Evolutionary conservation across 2,888 invertebrate genomes (phyloP).

Genomic region (Actias luna): DNA sequence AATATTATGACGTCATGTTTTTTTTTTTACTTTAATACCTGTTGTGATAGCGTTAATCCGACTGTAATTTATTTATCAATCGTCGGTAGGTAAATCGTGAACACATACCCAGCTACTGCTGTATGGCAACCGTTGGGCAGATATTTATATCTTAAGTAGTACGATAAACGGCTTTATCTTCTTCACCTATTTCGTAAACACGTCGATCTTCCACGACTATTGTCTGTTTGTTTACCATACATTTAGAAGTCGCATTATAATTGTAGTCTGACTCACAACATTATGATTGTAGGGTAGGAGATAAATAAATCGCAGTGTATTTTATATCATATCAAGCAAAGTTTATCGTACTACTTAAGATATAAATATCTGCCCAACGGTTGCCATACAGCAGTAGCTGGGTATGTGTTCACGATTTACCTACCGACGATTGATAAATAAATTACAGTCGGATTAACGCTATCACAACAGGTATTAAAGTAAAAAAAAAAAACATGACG

Average conservation of each 20-base stretch:
- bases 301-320: too few relatives aligned
- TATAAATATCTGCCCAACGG: neutral
- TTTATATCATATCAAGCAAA: too few relatives aligned
- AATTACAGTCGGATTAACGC: conserved; percentile 4
- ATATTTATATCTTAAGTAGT: neutral
- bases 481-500: neutral
- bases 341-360: neutral
- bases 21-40: neutral
- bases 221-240: too few relatives aligned
- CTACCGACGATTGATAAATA: neutral
- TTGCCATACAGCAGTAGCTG: neutral
- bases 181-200: too few relatives aligned
- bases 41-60: conserved; percentile 1
- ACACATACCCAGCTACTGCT: neutral
- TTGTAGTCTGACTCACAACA: too few relatives aligned
- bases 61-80: conserved; percentile 6
- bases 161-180: too few relatives aligned
- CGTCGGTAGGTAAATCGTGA: neutral
- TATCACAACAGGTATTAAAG: neutral
- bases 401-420: neutral
- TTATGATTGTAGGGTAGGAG: too few relatives aligned
- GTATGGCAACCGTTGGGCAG: neutral
- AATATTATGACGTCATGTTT: conserved; percentile 4
- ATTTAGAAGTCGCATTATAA: too few relatives aligned
- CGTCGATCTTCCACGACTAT: too few relatives aligned